Evolutionary conservation across 2,113 vertebrate genomes (phyloP).

Genomic region (Antidorcas marsupialis): DNA sequence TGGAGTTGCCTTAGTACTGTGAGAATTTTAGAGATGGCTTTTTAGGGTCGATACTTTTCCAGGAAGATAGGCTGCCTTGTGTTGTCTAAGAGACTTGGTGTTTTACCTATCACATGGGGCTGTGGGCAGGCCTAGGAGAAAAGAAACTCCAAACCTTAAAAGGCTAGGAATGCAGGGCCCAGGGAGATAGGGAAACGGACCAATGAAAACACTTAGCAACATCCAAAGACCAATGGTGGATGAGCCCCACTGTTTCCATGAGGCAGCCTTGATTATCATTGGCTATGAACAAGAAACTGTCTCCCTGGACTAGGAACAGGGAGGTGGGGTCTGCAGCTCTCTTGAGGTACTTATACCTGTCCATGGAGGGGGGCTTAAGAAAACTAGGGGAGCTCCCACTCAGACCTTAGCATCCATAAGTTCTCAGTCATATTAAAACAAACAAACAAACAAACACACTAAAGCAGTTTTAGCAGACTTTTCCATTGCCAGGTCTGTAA

Average conservation of each 20-base stretch:
- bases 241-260: slow-evolving; percentile 50
- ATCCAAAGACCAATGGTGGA: slow-evolving; percentile 43
- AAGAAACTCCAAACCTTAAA: slow-evolving; percentile 66
- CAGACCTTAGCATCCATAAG: neutral
- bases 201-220: slow-evolving; percentile 65
- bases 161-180: slow-evolving; percentile 65
- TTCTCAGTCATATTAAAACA: neutral
- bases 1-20: slow-evolving; percentile 1
- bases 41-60: slow-evolving; percentile 1
- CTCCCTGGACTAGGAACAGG: neutral
- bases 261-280: slow-evolving; percentile 59
- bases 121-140: slow-evolving; percentile 4
- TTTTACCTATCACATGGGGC: slow-evolving; percentile 48
- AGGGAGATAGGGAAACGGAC: slow-evolving; percentile 16
- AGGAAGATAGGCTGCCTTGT: slow-evolving; percentile 16
- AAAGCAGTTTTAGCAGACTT: slow-evolving; percentile 34
- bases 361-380: neutral
- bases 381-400: neutral
- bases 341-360: slow-evolving; percentile 40
- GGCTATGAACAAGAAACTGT: slow-evolving; percentile 19
- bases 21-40: slow-evolving; percentile 23
- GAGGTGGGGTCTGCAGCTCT: neutral
- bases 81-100: neutral
- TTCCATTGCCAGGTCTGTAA: neutral
- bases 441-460: neutral